Base-by-base conservation (phyloP, 2,888 invertebrate genomes). In the Stictocephala bisonia region DNA sequence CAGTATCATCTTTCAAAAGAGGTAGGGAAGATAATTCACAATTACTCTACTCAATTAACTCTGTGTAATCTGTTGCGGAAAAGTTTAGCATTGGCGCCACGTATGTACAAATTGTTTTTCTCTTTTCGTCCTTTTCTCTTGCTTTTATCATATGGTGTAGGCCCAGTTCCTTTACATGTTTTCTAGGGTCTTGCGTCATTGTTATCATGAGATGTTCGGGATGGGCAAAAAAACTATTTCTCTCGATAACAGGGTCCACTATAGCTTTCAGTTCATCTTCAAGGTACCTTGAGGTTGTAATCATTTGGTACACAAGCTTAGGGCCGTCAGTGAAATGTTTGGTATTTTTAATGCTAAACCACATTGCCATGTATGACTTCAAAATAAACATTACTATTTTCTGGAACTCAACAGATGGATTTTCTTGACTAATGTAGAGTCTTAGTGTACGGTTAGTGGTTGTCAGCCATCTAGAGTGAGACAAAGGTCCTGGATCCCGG, bases 401-500 rank as follows among this genome's bases (percentile, higher is more conserved):
- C 31, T 48, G 27, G n/a, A 51, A n/a, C 31, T 68, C 35, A 7
- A 13, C 18, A 31, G 48, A 11, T 31, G 68, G 50, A 27, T 51
- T 68, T 68, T 51, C 68, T 35, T 29, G 22, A 50, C 31, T 26
- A 27, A 68, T 31, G 35, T 68, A 68, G n/a, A 68, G 35, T 68
- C 27, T 48, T 27, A 68, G 15, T n/a, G 35, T 29, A 0, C 68
- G 44, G 27, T 68, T 68, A 29, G 68, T 50, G 15, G 29, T 48
- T 48, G 50, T 68, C 24, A 68, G 22, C 51, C 68, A 68, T 7
- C 51, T 68, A 9, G 68, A 68, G 48, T 68, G 68, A 29, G 68
- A 50, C 29, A 68, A 35, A 29, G 50, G 29, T 48, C 51, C 68
- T 29, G 68, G 68, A 29, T 68, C 26, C 35, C 27, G 18, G 27